Base-by-base conservation (phyloP, 1,140 invertebrate species). In the Papilio polytes region DNA sequence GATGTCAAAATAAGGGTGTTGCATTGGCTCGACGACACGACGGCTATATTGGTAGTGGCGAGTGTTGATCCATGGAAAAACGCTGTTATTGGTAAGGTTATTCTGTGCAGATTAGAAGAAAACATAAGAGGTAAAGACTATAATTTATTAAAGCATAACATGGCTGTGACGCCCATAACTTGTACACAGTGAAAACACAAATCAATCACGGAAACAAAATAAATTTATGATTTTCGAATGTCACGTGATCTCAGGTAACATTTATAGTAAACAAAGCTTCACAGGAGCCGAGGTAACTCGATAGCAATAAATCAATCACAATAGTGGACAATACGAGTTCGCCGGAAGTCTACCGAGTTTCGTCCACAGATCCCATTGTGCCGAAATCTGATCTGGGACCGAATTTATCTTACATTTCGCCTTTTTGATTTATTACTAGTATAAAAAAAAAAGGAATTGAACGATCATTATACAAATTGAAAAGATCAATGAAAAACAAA, bases 241-340 rank as follows among this genome's bases (percentile, higher is more conserved):
- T 56, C 18, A 20, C 9, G 20, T 70, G 26, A 31, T 12, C 63
- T 70, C 22, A 70, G 26, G 63, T 70, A 70, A 70, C 63, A 70
- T 31, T 70, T 36, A 3, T 12, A 15, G 1, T 31, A 70, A 70
- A 70, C 63, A 70, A 70, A 70, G 63, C 26, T 31, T 31, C 26
- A 44, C 36, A 20, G 72, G 41, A 46, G 72, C 72, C 63, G 63
- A 18, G 74, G 46, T 76, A 76, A 76, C 44, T 76, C 46, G 10
- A 76, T 48, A 76, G n/a, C 46, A 76, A 76, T 76, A 76, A 76
- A 76, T 76, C 74, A 76, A 76, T 76, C 74, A 51, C 46, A 76
- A 76, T 53, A 51, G 44, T 76, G 74, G 46, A 76, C 74, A 76
- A 76, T 76, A 76, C n/a, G 74, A 46, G 74, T 46, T 53, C 74